Evolutionary conservation across 2,797 vertebrate genomes (phyloP), one percentile per base, ranked within the genome.

Genomic region (Hydrolagus colliei): DNA sequence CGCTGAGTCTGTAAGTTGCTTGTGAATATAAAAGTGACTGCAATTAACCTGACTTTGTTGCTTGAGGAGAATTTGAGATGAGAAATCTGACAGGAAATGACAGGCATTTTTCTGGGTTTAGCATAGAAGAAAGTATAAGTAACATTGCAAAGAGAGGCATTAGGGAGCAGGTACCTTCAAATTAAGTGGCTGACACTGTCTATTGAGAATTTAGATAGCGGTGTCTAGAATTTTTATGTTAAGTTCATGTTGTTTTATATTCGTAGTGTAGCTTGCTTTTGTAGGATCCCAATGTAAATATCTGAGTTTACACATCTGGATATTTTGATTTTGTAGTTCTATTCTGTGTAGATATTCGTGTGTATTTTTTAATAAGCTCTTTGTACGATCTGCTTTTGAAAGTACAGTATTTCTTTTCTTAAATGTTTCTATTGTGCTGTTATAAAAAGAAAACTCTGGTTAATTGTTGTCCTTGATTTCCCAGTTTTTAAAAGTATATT

Each of bases 21-120:
- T 95, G 96, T 96, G 96, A 95, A 96, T 96, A 96, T 96, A 96
- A 96, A 97, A 98, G 96, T 97, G 96, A 97, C 97, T 97, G 97
- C 97, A 98, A 98, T 98, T 99, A 99, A 98, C 97, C 97, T 96
- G 95, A 96, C 96, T 96, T 96, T 97, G 97, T 98, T 96, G 97
- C 97, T 97, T 95, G 95, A 96, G 97, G 96, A 98, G 96, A 98
- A 95, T 94, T 95, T 95, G 93, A 96, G 95, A 97, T 97, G 96
- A 96, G 95, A 95, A 96, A 94, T 96, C 93, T 98, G 97, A 97
- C 97, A 98, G 97, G 95, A 94, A 96, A 96, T 97, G 96, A 97
- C 96, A 96, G 96, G 95, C 96, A 96, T 96, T 96, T 97, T 96
- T 96, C 93, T 94, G 95, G 94, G 95, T 97, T 96, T 96, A 96